phyloP scores from a whole-genome alignment of 2,888 invertebrate species.

The Molanna angustata region DNA sequence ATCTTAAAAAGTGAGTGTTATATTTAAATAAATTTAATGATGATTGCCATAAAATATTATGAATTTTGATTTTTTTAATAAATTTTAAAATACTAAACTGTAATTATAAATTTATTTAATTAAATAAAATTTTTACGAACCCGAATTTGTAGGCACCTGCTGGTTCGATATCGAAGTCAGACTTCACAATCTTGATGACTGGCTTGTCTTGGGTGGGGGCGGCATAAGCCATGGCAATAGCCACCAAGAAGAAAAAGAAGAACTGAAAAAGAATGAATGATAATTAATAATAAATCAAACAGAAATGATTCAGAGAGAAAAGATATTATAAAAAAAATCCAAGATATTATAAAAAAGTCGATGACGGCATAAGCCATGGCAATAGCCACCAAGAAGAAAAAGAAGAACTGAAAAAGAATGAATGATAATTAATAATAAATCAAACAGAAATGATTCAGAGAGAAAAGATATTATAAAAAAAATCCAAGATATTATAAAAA shows the following conservation, averaged over 20 bases:
- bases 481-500: no score
- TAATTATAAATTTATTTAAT: background rate
- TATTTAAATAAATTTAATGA: no score
- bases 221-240: constrained; percentile 9
- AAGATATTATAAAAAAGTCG: no score
- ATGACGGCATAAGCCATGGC: constrained; percentile 8
- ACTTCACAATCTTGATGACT: constrained; percentile 19
- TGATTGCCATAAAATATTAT: no score
- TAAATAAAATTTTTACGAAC: constrained; percentile 11
- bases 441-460: no score
- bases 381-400: constrained; percentile 22
- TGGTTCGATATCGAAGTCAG: constrained; percentile 26
- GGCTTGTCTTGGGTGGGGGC: constrained; percentile 29
- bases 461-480: no score
- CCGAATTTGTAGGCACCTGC: constrained; percentile 26
- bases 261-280: constrained; percentile 3
- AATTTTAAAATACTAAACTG: no score
- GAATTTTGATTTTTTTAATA: no score
- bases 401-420: constrained; percentile 8
- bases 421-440: background rate
- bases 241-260: constrained; percentile 22
- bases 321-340: no score
- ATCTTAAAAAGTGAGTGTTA: no score
- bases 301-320: no score
- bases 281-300: no score